Evolutionary conservation across 2,888 invertebrate species (phyloP), one percentile per base, ranked within the genome.

Genomic region (Notocelia uddmanniana): DNA sequence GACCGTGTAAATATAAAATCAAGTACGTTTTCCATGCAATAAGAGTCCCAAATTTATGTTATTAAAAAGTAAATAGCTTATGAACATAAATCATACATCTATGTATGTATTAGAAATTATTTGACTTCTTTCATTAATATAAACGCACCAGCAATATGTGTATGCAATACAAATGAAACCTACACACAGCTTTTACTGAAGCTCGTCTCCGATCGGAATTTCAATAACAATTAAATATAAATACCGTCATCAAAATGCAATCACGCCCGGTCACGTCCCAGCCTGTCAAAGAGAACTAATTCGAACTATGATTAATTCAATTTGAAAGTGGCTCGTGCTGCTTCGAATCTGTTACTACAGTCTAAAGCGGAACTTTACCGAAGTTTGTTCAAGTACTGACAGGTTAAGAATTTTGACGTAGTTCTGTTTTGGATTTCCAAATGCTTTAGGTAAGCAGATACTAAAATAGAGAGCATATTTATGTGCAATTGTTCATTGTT

Each of bases 301-400:
- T 87, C 85, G 74, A 91, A 92, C 89, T 90, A 90, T 91, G 90
- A 92, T 91, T 91, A 92, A 91, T 92, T 91, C 86, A 91, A 92
- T 92, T 91, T 87, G 85, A 77, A 81, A 89, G 86, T 88, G 83
- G 85, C 81, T 85, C 85, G 87, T 81, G 85, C 89, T 86, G 78
- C 76, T 76, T 76, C 78, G 81, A 90, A 90, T 90, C 90, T 87
- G 90, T 90, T 90, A 89, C 90, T 86, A 81, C 84, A 86, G 87
- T 81, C 83, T 81, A 81, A 83, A 74, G 62, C 79, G 55, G 62
- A 48, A 74, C 71, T 71, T 73, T 57, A 41, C 48, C 13, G 31
- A 68, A 85, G 83, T 75, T 74, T 54, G 60, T 78, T 74, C 74
- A 80, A 81, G 76, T 73, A 74, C 82, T 86, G 88, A 87, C 88